These are phyloP conservation scores for Molossus molossus DNA, from an alignment of 2,797 vertebrate species.

Conservation along the genomic window DNA sequence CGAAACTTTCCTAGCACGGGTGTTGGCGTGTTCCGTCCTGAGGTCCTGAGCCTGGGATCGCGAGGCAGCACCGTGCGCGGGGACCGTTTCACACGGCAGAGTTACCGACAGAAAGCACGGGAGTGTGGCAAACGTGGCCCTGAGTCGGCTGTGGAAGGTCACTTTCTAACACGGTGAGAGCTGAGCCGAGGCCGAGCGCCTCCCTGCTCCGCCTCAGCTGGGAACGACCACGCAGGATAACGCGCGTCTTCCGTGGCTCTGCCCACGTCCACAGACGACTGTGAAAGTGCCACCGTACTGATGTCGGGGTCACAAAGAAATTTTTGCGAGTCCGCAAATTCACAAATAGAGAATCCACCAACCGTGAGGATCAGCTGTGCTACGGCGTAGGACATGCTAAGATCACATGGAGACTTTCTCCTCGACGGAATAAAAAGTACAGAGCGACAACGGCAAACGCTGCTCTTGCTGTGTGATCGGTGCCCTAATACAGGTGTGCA, in stretches of 20 bases:
- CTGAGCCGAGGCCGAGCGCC: no score
- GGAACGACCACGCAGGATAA: fast-evolving
- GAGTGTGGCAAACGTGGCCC: neutral
- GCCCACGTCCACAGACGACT: no score
- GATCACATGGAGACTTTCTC: neutral
- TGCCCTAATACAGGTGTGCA: no score
- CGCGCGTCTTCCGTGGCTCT: neutral
- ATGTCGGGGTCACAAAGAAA: neutral
- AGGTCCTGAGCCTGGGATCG: no score
- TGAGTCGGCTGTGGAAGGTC: neutral
- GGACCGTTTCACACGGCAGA: neutral
- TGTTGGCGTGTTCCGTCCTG: neutral
- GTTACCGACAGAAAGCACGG: neutral
- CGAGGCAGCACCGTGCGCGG: neutral
- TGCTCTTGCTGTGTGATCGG: neutral
- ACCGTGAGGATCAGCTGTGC: fast-evolving
- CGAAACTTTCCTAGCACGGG: fast-evolving
- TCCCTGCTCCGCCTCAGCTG: neutral
- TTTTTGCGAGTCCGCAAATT: neutral
- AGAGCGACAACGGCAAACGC: neutral
- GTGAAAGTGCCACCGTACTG: neutral
- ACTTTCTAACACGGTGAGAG: neutral
- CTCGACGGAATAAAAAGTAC: neutral
- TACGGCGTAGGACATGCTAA: neutral
- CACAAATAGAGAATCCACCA: neutral